Evolutionary conservation across 2,113 vertebrate species (phyloP).

Genomic region (Catharus minimus): DNA sequence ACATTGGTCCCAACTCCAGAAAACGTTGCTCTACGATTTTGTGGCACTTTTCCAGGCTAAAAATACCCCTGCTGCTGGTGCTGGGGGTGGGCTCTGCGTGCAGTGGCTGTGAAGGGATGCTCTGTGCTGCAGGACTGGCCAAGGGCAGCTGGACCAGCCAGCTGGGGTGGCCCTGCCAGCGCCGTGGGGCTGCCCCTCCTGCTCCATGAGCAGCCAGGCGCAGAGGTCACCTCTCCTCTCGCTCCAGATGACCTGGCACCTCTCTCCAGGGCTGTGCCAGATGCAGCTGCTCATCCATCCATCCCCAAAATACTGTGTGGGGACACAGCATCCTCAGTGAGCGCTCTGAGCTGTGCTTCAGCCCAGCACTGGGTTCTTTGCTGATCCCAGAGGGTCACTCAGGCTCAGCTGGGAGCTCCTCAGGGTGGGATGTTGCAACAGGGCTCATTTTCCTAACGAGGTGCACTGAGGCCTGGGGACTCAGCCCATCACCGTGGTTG

Average conservation of each 20-base stretch:
- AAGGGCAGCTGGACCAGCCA: not conserved
- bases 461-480: not conserved
- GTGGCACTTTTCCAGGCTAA: conserved; percentile 56
- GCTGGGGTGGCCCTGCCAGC: not conserved
- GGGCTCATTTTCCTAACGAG: not conserved
- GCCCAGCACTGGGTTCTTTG: not conserved
- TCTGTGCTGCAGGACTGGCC: accelerated
- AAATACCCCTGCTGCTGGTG: conserved; percentile 39
- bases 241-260: not conserved
- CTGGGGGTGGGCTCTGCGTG: not conserved
- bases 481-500: not conserved
- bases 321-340: not conserved
- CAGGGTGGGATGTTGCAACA: not conserved
- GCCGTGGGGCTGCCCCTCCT: not conserved
- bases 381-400: not conserved
- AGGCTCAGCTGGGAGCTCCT: not conserved
- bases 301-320: not conserved
- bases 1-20: not conserved
- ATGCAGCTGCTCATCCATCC: not conserved
- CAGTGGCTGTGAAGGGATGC: not conserved
- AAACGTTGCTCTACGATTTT: not conserved
- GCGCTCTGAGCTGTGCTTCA: not conserved
- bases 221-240: not conserved
- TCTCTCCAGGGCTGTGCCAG: not conserved
- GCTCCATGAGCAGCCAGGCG: not conserved